Conservation (phyloP, 1,140 invertebrate species). For the Limonius californicus region DNA sequence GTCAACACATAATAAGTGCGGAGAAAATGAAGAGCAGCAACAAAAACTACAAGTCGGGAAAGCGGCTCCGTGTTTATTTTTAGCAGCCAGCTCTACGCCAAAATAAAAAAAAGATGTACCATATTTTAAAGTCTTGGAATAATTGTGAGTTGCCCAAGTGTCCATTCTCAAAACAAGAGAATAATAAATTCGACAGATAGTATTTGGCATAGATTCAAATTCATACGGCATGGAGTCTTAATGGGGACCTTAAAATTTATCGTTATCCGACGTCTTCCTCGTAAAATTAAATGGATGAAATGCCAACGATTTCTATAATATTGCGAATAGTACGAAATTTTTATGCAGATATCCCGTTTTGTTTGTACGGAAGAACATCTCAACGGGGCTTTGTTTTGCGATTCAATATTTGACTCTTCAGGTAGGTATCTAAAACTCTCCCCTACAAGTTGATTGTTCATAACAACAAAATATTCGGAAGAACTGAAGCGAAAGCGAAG, state of each 20-base stretch:
- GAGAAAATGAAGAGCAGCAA: background rate
- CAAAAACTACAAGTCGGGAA: background rate
- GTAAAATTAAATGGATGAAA: slow-evolving; percentile 20
- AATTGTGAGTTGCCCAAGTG: background rate
- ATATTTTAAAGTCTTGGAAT: slow-evolving; percentile 2
- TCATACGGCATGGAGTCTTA: slow-evolving; percentile 26
- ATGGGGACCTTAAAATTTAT: slow-evolving; percentile 22
- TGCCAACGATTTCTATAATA: background rate
- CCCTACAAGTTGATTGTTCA: background rate
- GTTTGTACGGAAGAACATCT: slow-evolving; percentile 1
- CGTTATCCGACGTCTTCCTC: slow-evolving; percentile 21
- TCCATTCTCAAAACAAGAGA: slow-evolving; percentile 26
- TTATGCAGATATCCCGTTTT: background rate
- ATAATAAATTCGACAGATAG: slow-evolving; percentile 26
- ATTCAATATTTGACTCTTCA: slow-evolving; percentile 4
- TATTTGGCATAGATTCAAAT: slow-evolving; percentile 26
- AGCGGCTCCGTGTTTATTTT: background rate
- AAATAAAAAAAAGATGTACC: background rate
- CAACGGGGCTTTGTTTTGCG: background rate
- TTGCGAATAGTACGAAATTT: background rate
- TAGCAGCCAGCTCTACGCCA: background rate
- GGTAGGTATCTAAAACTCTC: background rate
- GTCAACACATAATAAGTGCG: slow-evolving; percentile 1
- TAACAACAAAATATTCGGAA: slow-evolving; percentile 5
- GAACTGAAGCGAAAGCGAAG: background rate